Evolutionary conservation across 2,888 invertebrate genomes (phyloP), one percentile per base, ranked within the genome.

Genomic region (Argyra leucocephala): DNA sequence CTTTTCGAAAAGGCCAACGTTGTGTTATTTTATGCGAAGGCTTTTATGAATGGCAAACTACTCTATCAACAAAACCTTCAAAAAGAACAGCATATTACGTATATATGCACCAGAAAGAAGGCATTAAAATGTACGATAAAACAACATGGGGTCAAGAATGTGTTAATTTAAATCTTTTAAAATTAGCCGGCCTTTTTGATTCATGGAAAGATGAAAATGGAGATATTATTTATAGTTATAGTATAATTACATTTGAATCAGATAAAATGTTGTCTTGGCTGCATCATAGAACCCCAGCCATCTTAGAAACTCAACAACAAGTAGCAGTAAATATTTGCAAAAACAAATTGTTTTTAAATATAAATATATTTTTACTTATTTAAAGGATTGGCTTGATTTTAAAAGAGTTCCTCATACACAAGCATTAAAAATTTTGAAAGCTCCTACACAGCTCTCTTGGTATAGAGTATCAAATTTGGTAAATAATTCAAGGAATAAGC

Each of bases 11-110:
- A 70, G 90, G 91, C 12, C 85, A 86, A 69, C 83, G 92, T 70
- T 93, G 93, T 80, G 83, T 91, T 9, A 82, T 93, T 24, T 74
- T 91, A 15, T 87, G 86, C 68, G 91, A 93, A 79, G 93, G 93
- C 63, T 93, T 87, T 74, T 90, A 90, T 74, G 90, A 91, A 78
- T 91, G 90, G 91, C 86, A 89, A 75, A 86, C 88, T 6, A 85
- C 84, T n/a, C 81, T 82, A 66, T 77, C 80, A 3, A 80, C 82
- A 68, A 91, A 90, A 74, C 78, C 82, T 15, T 82, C 83, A 68
- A 78, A 78, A 21, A 89, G 89, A 72, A 88, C 89, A 73, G 91
- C 90, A 0, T 89, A 88, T 76, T 88, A 87, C 70, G 84, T 93
- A 66, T 87, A 89, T 77, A 81, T 85, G 70, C 83, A 84, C 15